Conservation (phyloP, 2,888 invertebrate genomes). For the Scaptomyza caliginosa region DNA sequence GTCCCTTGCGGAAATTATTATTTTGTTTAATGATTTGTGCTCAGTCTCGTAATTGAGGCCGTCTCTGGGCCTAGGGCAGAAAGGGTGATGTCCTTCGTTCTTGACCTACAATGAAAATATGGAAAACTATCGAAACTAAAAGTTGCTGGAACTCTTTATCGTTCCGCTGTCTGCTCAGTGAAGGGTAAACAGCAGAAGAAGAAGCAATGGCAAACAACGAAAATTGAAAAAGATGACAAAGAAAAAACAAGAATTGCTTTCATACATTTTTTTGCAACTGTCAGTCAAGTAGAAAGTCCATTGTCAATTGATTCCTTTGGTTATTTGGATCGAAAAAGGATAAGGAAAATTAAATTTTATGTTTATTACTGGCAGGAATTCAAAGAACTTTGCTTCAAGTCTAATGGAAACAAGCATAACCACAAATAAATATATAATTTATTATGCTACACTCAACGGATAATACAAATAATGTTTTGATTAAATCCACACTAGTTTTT, state of each 20-base stretch:
- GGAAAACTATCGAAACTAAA: conserved; percentile 66
- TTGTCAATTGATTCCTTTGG: conserved; percentile 65
- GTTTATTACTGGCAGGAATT: conserved; percentile 25
- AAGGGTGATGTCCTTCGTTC: conserved; percentile 34
- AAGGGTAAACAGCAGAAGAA: conserved; percentile 44
- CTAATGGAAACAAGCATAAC: background rate
- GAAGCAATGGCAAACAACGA: conserved; percentile 8
- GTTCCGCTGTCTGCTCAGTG: conserved; percentile 29
- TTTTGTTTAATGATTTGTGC: conserved; percentile 81
- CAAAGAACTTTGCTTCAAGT: conserved; percentile 12
- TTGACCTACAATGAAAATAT: conserved; percentile 64
- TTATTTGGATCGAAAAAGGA: conserved; percentile 14
- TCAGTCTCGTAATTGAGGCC: conserved; percentile 73
- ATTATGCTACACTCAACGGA: background rate
- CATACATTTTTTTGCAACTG: conserved; percentile 40
- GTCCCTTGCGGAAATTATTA: conserved; percentile 77
- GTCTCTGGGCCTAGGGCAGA: conserved; percentile 24
- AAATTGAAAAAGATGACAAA: conserved; percentile 18
- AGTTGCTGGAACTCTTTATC: conserved; percentile 27
- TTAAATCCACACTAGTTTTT: background rate
- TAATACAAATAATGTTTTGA: background rate
- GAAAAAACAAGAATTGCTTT: conserved; percentile 39
- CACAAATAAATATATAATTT: background rate
- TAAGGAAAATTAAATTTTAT: conserved; percentile 24
- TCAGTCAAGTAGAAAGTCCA: conserved; percentile 59